These are phyloP conservation scores for Olivierus martensii DNA, from an alignment of 1,140 invertebrate species.

Conservation along the genomic window DNA sequence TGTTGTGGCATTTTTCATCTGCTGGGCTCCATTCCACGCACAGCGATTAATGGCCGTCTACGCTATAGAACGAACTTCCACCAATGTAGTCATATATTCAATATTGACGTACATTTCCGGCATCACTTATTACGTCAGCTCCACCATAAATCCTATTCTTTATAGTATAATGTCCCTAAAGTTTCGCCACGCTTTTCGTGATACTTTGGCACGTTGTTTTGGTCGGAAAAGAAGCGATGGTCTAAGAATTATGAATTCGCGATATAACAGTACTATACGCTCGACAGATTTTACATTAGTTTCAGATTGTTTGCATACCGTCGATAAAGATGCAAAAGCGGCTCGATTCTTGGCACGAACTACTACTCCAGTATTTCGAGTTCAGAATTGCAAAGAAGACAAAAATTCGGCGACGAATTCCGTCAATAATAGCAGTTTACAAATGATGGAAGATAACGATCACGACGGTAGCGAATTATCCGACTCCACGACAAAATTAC, in stretches of 20 bases:
- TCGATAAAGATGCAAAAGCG: too few relatives aligned
- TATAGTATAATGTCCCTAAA: slow-evolving; percentile 73
- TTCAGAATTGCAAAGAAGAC: too few relatives aligned
- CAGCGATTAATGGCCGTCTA: slow-evolving; percentile 46
- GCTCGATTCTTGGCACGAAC: too few relatives aligned
- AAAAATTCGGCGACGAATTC: too few relatives aligned
- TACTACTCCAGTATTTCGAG: too few relatives aligned
- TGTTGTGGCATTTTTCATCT: slow-evolving; percentile 84
- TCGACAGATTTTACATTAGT: neutral
- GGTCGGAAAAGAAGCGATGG: neutral
- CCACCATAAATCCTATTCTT: slow-evolving; percentile 66
- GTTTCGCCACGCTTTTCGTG: slow-evolving; percentile 49
- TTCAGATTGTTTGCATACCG: neutral
- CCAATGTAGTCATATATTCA: slow-evolving; percentile 52
- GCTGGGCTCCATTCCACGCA: slow-evolving; percentile 89
- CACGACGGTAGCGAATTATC: too few relatives aligned
- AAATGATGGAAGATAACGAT: too few relatives aligned
- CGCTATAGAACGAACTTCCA: slow-evolving; percentile 43
- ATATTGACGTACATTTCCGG: slow-evolving; percentile 59
- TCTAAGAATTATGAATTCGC: neutral
- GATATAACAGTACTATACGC: neutral
- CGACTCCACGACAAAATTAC: too few relatives aligned
- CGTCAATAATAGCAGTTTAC: too few relatives aligned
- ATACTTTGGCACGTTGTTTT: slow-evolving; percentile 9
- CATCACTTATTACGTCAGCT: slow-evolving; percentile 64